phyloP scores from a whole-genome alignment of 2,888 invertebrate species.

The Drosophila imparisetae region DNA sequence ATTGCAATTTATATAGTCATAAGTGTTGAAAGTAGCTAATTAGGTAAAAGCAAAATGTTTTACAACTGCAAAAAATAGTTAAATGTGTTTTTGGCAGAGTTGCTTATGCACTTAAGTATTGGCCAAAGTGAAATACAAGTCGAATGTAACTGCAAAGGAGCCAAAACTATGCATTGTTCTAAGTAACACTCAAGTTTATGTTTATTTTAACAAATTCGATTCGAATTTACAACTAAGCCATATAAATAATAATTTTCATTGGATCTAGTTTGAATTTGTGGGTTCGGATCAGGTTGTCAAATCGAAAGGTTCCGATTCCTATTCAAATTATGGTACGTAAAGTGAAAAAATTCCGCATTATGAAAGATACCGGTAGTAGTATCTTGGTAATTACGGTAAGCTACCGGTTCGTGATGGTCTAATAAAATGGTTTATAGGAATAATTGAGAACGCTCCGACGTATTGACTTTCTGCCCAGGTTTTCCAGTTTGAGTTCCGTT shows the following conservation, averaged over 20 bases:
- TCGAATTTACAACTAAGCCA: background rate
- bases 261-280: background rate
- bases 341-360: background rate
- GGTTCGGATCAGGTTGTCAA: background rate
- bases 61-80: background rate
- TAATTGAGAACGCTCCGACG: background rate
- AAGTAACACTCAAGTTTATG: no score
- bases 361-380: background rate
- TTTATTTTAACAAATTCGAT: background rate
- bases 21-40: conserved; percentile 18
- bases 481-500: background rate
- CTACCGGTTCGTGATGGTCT: background rate
- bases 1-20: conserved; percentile 19
- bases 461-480: no score
- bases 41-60: background rate
- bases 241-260: background rate
- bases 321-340: background rate
- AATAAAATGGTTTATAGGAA: background rate
- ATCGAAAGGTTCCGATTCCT: background rate
- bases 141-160: background rate
- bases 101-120: background rate
- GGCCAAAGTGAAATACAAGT: background rate
- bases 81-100: background rate
- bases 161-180: background rate
- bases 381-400: background rate